Conservation (phyloP, 2,888 invertebrate genomes). For the Erannis defoliaria region DNA sequence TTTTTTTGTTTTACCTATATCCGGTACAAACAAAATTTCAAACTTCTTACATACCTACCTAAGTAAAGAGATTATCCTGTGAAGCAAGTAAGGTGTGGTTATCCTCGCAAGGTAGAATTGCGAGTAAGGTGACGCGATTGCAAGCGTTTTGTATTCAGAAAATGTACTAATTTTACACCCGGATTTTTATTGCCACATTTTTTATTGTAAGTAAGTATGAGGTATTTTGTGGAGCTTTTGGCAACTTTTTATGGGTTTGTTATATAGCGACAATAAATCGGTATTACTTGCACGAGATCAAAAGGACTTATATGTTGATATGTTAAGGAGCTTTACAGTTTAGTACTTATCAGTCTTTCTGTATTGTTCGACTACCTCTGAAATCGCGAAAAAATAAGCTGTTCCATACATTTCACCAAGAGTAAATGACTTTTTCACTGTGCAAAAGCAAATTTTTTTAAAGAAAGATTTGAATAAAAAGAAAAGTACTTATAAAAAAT, state of each 20-base stretch:
- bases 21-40: too few relatives aligned
- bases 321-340: too few relatives aligned
- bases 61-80: not conserved
- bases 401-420: too few relatives aligned
- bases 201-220: conserved; percentile 18
- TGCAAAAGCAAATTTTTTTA: too few relatives aligned
- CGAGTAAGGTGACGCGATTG: conserved; percentile 19
- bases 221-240: conserved; percentile 14
- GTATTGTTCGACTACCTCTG: too few relatives aligned
- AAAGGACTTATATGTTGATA: not conserved
- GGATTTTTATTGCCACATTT: conserved; percentile 16
- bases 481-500: too few relatives aligned
- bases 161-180: conserved; percentile 33
- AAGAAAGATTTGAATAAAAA: too few relatives aligned
- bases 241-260: conserved; percentile 13
- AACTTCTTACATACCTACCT: too few relatives aligned
- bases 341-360: too few relatives aligned
- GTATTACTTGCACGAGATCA: conserved; percentile 11
- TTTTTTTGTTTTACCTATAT: too few relatives aligned
- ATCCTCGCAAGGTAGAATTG: not conserved
- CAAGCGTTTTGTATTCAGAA: conserved; percentile 36
- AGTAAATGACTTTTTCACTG: too few relatives aligned
- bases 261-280: conserved; percentile 12
- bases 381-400: too few relatives aligned
- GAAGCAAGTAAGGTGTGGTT: conserved; percentile 9